These are phyloP conservation scores for Brachyptera putata DNA, from an alignment of 2,888 invertebrate species.

Conservation along the genomic window DNA sequence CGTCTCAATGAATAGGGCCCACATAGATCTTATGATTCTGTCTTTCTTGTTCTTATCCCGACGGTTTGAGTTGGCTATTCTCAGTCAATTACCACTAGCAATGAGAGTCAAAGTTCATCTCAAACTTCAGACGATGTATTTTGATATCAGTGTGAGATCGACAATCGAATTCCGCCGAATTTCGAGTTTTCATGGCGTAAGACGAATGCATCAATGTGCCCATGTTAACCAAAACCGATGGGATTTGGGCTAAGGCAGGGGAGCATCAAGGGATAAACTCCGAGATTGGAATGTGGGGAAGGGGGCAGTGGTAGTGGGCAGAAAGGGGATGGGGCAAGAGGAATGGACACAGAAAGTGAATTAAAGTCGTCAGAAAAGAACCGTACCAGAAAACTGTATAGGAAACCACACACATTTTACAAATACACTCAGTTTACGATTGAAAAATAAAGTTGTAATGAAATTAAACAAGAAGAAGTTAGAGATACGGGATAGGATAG, in stretches of 20 bases:
- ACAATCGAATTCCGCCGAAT: conserved; percentile 9
- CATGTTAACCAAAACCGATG: conserved; percentile 21
- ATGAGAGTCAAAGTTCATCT: too few species aligned
- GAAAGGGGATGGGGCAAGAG: conserved; percentile 1
- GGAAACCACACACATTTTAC: background rate
- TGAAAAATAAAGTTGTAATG: background rate
- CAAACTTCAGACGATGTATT: background rate
- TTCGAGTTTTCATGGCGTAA: conserved; percentile 15
- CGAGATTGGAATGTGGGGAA: conserved; percentile 2
- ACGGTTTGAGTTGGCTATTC: too few species aligned
- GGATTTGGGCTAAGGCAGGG: conserved; percentile 16
- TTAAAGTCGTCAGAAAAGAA: conserved; percentile 26
- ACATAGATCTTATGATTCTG: too few species aligned
- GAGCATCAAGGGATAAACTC: conserved; percentile 15
- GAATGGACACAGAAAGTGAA: conserved; percentile 29
- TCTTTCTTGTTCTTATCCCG: too few species aligned
- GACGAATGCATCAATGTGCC: conserved; percentile 18
- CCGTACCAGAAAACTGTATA: background rate
- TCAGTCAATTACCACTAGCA: too few species aligned
- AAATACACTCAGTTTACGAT: background rate
- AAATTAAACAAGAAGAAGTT: background rate
- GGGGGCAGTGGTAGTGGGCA: too few species aligned
- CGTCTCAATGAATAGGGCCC: too few species aligned
- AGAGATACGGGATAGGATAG: too few species aligned
- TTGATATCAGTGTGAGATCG: background rate